Base-by-base conservation (phyloP, 2,888 invertebrate genomes). In the Julus scanicus region DNA sequence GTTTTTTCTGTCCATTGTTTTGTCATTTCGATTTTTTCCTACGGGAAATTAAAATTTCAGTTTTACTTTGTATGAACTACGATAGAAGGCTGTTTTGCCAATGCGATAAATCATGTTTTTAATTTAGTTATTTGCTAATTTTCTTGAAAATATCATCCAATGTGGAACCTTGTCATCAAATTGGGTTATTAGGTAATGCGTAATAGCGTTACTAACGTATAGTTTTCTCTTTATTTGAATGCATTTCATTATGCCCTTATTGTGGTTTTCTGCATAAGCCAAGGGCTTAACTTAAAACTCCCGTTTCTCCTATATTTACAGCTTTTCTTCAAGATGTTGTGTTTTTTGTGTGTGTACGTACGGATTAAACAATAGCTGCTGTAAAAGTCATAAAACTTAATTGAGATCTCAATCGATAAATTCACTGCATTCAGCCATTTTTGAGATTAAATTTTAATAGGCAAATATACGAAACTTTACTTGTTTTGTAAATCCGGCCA, bases 81-180 rank as follows among this genome's bases (percentile, higher is more conserved):
- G 29, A 37, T 39, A 29, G 37, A 37, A 37, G 80, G 80, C 0
- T 80, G 13, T 0, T 80, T 80, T 80, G 29, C 3, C 15, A 29
- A 39, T 4, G 37, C 63, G 29, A 17, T 29, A 71, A 71, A 71
- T 71, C 63, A 20, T 39, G 37, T 37, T 37, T 80, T 15, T 80
- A 39, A 80, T 39, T 80, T 37, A 13, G 15, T 80, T 37, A 80
- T 13, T 4, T 29, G 80, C 3, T 80, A 39, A 29, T 37, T 37
- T 80, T 8, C 29, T 80, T 11, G 80, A 37, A 80, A 80, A 80
- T 80, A 15, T 80, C 80, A 80, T 80, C 37, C 37, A 80, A 80
- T 2, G 80, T 80, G 15, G 29, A 80, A 37, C 13, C 37, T 1
- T 80, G 80, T 0, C 80, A 80, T 3, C 37, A 80, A 80, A 29